Percentiles rank a stretch among this genome's conserved stretches.
These are phyloP conservation scores for Octodonta nipae DNA, from an alignment of 2,888 invertebrate species.

Conservation along the genomic window DNA sequence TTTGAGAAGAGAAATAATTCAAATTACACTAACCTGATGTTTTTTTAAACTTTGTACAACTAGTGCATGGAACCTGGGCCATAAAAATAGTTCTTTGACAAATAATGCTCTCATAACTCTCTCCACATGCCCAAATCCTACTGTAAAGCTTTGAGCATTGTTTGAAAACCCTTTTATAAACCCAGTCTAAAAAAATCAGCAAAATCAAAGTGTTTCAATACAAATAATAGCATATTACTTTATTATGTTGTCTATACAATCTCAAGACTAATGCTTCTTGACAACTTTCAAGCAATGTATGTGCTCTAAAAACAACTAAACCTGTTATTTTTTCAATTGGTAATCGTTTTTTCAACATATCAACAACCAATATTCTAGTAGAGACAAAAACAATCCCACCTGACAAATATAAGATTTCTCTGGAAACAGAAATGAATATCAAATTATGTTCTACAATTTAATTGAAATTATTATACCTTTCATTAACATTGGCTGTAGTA, in stretches of 20 bases:
- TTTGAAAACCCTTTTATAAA: slow-evolving; percentile 92
- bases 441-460: not conserved
- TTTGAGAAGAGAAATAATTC: slow-evolving; percentile 1
- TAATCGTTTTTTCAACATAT: slow-evolving; percentile 80
- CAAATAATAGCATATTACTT: slow-evolving; percentile 43
- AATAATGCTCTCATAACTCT: slow-evolving; percentile 88
- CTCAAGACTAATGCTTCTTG: slow-evolving; percentile 92
- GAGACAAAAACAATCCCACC: slow-evolving; percentile 93
- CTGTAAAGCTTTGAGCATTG: slow-evolving; percentile 76
- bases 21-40: slow-evolving; percentile 38
- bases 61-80: slow-evolving; percentile 73
- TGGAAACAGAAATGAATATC: slow-evolving; percentile 26
- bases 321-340: slow-evolving; percentile 83
- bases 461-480: too few species aligned
- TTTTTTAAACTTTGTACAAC: slow-evolving; percentile 47
- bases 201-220: slow-evolving; percentile 3
- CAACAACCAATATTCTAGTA: slow-evolving; percentile 87
- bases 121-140: slow-evolving; percentile 84
- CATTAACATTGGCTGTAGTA: slow-evolving; percentile 41
- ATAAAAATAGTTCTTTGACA: slow-evolving; percentile 77
- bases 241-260: slow-evolving; percentile 82
- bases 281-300: slow-evolving; percentile 74
- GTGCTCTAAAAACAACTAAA: slow-evolving; percentile 80
- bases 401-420: slow-evolving; percentile 70
- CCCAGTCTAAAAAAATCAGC: slow-evolving; percentile 50